A percentile compares a stretch with the other conserved stretches of the same genome.
Conservation (phyloP, 2,113 vertebrate species). For the Psilopogon haemacephalus region DNA sequence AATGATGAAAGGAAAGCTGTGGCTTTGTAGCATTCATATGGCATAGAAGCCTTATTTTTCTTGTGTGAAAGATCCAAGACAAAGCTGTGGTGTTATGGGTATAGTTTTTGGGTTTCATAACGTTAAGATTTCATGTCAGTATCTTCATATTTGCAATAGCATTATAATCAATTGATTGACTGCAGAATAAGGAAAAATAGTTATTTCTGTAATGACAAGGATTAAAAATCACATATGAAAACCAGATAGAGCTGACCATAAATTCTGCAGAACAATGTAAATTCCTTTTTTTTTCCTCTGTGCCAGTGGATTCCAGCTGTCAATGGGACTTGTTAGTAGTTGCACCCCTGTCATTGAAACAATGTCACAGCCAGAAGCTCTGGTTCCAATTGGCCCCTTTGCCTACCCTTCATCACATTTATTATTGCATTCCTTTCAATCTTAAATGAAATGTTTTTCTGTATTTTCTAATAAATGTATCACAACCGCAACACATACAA, state of each 20-base stretch:
- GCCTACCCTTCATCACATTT: neutral
- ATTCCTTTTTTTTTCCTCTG: neutral
- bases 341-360: neutral
- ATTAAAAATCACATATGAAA: neutral
- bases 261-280: neutral
- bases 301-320: neutral
- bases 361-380: neutral
- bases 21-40: neutral
- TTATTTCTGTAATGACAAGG: neutral
- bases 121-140: neutral
- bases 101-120: neutral
- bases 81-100: neutral
- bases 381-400: neutral
- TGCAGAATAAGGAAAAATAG: neutral
- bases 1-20: neutral
- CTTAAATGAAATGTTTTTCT: neutral
- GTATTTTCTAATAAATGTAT: conserved; percentile 10
- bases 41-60: neutral
- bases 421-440: neutral
- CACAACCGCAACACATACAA: neutral
- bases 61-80: neutral
- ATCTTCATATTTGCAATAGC: neutral
- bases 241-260: neutral
- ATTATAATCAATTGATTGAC: neutral
- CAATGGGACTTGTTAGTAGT: neutral